A percentile compares a stretch with the other conserved stretches of the same genome.
These are phyloP conservation scores for Aleiodes leptofemur DNA, from an alignment of 2,888 invertebrate species.

Conservation along the genomic window DNA sequence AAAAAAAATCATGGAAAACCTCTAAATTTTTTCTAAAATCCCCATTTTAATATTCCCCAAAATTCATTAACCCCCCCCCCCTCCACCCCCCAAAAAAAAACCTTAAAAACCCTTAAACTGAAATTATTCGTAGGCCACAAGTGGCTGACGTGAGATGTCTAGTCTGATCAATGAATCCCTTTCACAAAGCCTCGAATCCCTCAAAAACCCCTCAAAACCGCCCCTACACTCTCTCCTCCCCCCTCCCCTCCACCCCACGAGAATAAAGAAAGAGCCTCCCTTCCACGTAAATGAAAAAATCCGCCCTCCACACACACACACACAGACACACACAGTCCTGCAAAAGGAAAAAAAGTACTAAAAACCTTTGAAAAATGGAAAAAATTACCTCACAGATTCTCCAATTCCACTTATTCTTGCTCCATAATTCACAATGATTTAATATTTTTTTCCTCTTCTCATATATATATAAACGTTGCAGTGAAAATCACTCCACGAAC, in stretches of 20 bases:
- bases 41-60: too few relatives aligned
- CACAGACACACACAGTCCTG: too few relatives aligned
- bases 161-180: constrained; percentile 68
- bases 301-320: background rate
- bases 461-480: too few relatives aligned
- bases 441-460: too few relatives aligned
- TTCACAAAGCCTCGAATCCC: constrained; percentile 47
- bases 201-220: constrained; percentile 41
- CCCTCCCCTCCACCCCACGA: background rate
- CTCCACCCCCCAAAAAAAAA: background rate
- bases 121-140: constrained; percentile 68
- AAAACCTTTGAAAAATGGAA: too few relatives aligned
- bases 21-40: too few relatives aligned
- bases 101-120: constrained; percentile 2
- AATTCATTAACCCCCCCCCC: background rate
- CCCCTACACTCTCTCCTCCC: background rate
- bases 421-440: too few relatives aligned
- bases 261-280: background rate
- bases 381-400: too few relatives aligned
- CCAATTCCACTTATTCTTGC: too few relatives aligned
- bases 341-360: too few relatives aligned
- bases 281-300: constrained; percentile 5
- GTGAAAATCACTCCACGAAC: constrained; percentile 6
- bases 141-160: constrained; percentile 67
- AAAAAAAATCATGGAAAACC: too few relatives aligned